Evolutionary conservation across 2,113 vertebrate genomes (phyloP), one percentile per base, ranked within the genome.

Genomic region (Phalacrocorax pelagicus): DNA sequence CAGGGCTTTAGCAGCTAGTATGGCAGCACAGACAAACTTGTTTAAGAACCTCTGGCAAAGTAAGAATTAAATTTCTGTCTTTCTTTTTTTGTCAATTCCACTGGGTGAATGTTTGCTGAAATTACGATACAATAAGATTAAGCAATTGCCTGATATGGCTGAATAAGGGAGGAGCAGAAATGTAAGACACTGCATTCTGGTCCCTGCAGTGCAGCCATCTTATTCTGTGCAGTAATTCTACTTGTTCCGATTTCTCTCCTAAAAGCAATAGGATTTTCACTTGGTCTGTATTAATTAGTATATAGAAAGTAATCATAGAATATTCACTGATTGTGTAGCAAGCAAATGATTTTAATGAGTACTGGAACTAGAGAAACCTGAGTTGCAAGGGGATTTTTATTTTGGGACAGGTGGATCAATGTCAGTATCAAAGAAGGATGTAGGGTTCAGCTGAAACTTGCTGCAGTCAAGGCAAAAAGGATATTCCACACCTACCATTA

Each of bases 121-220:
- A 46, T 86, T 49, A 52, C 3, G 1, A 36, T 40, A 57, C 18
- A 36, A 12, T 67, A 40, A 82, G 67, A 51, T 61, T 27, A 72
- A 52, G n/a, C 34, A 62, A 21, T 59, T 51, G 26, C 16, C 51
- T 70, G 62, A 15, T 69, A 20, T 2, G 4, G 44, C 46, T 72
- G 32, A 54, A 22, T 62, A 55, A 82, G 21, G 42, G 46, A 62
- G 63, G 30, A 77, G 32, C 23, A 40, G 34, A 72, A 78, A 49
- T 0, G 0, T 46, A 24, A 44, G 57, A n/a, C 34, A 23, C 13
- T 67, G 7, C 3, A 0, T 81, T 55, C 40, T 42, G 19, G 19
- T 75, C 57, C 57, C 19, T 71, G 19, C 24, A 46, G 18, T 59
- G 46, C 49, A 54, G 19, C 52, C 3, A 4, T 72, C 57, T 92